Conservation (phyloP, 2,113 vertebrate genomes). For the Eudyptes chrysolophus region DNA sequence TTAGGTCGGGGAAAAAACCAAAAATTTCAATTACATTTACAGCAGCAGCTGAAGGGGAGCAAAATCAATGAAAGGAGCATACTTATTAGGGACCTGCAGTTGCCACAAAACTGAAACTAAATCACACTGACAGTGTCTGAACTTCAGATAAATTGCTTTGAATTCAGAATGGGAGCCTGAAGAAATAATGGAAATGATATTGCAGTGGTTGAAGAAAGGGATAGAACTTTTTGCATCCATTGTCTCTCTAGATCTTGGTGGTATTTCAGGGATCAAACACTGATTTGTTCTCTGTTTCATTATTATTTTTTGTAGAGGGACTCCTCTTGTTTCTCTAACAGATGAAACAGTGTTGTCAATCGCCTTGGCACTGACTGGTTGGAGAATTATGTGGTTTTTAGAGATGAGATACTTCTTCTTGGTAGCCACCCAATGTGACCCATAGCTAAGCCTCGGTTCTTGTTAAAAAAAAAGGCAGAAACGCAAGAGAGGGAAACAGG, state of each 20-base stretch:
- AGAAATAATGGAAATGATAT: conserved; percentile 81
- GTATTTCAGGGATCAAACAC: conserved; percentile 37
- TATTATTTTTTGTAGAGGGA: background rate
- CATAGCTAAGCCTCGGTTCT: background rate
- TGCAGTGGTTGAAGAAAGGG: conserved; percentile 44
- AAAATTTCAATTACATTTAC: conserved; percentile 82
- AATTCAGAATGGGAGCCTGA: conserved; percentile 75
- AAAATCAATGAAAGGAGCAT: conserved; percentile 83
- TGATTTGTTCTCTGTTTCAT: conserved; percentile 42
- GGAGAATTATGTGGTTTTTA: background rate
- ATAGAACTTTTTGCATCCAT: conserved; percentile 61
- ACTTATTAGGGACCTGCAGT: conserved; percentile 80
- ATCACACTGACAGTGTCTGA: conserved; percentile 81
- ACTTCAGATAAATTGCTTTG: conserved; percentile 83
- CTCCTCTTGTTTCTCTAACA: conserved; percentile 8
- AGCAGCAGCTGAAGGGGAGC: conserved; percentile 77
- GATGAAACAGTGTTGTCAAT: background rate
- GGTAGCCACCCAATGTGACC: conserved; percentile 3
- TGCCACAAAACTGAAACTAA: conserved; percentile 83
- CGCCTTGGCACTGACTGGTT: background rate
- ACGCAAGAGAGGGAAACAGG: background rate
- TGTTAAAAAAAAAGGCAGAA: background rate
- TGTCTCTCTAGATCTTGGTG: conserved; percentile 31
- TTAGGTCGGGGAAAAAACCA: background rate
- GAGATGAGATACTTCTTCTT: background rate